Evolutionary conservation across 2,113 vertebrate species (phyloP), one percentile per base, ranked within the genome.

Genomic region (Cryptomyrus ogoouensis): DNA sequence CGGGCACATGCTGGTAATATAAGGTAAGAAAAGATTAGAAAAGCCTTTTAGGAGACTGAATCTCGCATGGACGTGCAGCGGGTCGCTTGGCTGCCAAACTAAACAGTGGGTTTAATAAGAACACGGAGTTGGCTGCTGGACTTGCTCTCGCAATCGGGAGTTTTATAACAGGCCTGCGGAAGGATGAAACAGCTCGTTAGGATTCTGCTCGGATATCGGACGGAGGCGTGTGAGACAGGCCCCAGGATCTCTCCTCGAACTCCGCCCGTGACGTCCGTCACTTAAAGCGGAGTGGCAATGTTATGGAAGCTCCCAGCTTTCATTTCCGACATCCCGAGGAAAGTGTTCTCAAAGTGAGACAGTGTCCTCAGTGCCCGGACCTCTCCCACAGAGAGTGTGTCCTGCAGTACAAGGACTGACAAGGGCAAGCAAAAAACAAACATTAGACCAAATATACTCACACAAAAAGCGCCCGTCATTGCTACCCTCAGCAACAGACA

Each of bases 161-260:
- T 93, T 95, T 92, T 91, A 91, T 89, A 90, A 93, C 90, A 90
- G 90, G 91, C 90, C 87, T 90, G 50, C 50, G 92, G 94, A 93
- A 93, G 50, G 93, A 91, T 90, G 91, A 94, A 92, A 93, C 93
- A 91, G 90, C 94, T 93, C 92, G 95, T 94, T 95, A 93, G 91
- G 70, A 74, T 88, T 91, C 91, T 89, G 92, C 89, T 90, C 90
- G 92, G 94, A 94, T 94, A 96, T 94, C 95, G 92, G 92, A 93
- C 39, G 91, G 93, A 92, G 92, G 93, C 90, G 90, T 92, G 91
- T 93, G 94, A 94, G 92, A 94, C 92, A 90, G 53, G 90, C 94
- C 94, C 94, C 94, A 94, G 92, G 93, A 94, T 93, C 92, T 93
- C 93, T 91, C 93, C 94, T 94, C 91, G 92, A 95, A 94, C 93